These are phyloP conservation scores for Amazona vittata DNA, from an alignment of 2,113 vertebrate species.

Conservation along the genomic window DNA sequence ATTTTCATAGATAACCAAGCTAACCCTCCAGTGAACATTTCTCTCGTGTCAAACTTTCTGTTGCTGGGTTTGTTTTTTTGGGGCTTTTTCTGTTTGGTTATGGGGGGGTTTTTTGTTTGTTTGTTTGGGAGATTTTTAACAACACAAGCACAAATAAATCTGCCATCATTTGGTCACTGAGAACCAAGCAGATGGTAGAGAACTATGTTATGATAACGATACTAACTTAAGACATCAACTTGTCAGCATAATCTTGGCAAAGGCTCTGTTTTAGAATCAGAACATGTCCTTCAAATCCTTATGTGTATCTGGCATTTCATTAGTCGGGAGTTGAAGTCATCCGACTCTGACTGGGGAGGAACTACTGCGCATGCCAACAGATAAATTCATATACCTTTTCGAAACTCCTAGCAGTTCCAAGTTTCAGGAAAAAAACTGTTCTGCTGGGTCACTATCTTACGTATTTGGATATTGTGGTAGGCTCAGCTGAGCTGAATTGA, in stretches of 20 bases:
- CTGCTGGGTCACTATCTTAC: neutral
- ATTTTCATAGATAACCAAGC: neutral
- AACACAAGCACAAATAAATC: neutral
- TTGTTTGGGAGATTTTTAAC: neutral
- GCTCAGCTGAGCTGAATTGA: neutral
- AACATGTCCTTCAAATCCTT: neutral
- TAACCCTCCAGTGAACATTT: neutral
- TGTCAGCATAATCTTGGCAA: neutral
- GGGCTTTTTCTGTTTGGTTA: neutral
- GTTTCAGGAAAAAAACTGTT: neutral
- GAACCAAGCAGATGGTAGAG: neutral
- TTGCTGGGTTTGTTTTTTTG: neutral
- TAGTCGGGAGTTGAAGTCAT: neutral
- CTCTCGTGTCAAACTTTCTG: neutral
- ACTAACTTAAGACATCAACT: neutral
- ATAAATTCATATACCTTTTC: neutral
- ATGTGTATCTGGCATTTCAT: neutral
- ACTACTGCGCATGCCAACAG: neutral
- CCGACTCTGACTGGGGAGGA: neutral
- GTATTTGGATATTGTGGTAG: neutral
- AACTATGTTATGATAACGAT: neutral
- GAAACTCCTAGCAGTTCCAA: neutral
- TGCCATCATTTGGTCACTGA: neutral
- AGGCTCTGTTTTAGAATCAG: neutral
- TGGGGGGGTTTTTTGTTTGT: fast-evolving